Base-by-base conservation (phyloP, 2,888 invertebrate genomes). In the Hyppa rectilinea region DNA sequence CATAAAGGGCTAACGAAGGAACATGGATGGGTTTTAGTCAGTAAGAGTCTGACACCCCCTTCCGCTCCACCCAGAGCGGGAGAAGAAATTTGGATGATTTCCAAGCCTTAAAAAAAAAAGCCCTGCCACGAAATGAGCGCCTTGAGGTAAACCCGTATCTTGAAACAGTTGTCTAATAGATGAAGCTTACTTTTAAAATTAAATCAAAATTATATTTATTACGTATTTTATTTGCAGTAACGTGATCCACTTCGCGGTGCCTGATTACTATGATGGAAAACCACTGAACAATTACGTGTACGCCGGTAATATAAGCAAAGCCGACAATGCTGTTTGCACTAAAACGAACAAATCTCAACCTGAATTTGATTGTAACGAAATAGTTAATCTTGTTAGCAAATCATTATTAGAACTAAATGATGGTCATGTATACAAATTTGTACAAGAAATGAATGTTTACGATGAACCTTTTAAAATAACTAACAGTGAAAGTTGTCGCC, bases 171-270 rank as follows among this genome's bases (percentile, higher is more conserved):
- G 23, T 2, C 23, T 2, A 59, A 14, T 23, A 45, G 3, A 14
- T 6, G 14, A 45, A 61, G 43, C 20, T 43, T 14, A 17, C n/a
- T 7, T n/a, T 29, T 9, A 29, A 17, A 38, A 58, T 7, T n/a
- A 6, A 38, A 59, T 31, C 4, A 29, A 56, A 36, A 56, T 26
- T 1, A 26, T 26, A 47, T 5, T 26, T 12, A 47, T 47, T 29
- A 26, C 2, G 20, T 26, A 43, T n/a, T 50, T 49, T 64, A n/a
- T 56, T 80, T 82, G 23, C 75, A 82, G 84, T 2, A 36, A 81
- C 6, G 59, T 85, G 6, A 69, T 87, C 26, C 73, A 79, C 14
- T 64, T 87, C 17, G 75, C 65, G 36, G 67, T 65, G 2, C 10
- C 47, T 20, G 61, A 75, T 47, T 74, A 78, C 67, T 45, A 61